phyloP scores from a whole-genome alignment of 2,888 invertebrate species.

The Pelosia muscerda region DNA sequence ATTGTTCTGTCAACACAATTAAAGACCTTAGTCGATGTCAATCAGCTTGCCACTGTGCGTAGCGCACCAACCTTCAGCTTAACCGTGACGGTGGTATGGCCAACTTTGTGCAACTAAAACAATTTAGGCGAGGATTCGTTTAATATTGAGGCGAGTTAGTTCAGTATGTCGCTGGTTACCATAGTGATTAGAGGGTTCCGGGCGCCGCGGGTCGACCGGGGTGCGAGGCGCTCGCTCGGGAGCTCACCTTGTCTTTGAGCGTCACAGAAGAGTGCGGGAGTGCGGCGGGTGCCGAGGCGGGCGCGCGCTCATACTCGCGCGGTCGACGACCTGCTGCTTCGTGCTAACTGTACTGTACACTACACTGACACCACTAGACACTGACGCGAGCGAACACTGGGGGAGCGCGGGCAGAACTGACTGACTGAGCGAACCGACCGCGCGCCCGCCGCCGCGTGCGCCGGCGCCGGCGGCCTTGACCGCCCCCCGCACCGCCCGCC shows the following conservation, averaged over 20 bases:
- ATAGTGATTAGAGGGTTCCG: conserved; percentile 6
- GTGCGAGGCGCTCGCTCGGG: conserved; percentile 35
- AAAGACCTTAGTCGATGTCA: conserved; percentile 26
- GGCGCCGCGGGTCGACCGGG: conserved; percentile 11
- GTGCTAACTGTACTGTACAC: conserved; percentile 69
- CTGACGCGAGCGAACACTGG: conserved; percentile 49
- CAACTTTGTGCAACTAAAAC: not conserved
- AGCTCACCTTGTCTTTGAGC: conserved; percentile 66
- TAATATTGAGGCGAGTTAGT: not conserved
- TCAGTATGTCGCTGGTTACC: conserved; percentile 33
- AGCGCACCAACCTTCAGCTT: conserved; percentile 19
- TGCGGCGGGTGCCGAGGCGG: conserved; percentile 60
- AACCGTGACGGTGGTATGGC: conserved; percentile 13
- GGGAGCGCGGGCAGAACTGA: conserved; percentile 52
- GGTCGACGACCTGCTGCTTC: conserved; percentile 76
- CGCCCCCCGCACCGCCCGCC: conserved; percentile 55
- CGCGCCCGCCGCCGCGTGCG: conserved; percentile 61
- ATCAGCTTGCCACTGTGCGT: conserved; percentile 14
- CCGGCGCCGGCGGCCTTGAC: conserved; percentile 78
- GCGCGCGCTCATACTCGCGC: conserved; percentile 78
- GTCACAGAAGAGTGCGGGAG: conserved; percentile 57
- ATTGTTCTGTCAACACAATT: conserved; percentile 37
- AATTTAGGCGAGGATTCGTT: not conserved
- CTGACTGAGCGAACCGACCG: too few relatives aligned
- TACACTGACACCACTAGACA: conserved; percentile 57